Conservation (phyloP, 2,888 invertebrate species). For the Caenorhabditis imperialis region DNA sequence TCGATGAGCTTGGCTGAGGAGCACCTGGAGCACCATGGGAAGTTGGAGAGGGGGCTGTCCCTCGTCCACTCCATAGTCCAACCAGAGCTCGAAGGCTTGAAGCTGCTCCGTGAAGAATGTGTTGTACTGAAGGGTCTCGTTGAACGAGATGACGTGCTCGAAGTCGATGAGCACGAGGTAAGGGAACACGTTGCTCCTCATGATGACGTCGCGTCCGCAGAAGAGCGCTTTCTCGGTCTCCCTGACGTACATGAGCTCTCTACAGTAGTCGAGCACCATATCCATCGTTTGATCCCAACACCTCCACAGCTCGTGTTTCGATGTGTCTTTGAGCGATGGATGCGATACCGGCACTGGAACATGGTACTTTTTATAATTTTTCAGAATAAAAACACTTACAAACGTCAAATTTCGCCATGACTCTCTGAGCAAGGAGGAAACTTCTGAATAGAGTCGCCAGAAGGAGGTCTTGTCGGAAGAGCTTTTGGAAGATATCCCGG, state of each 20-base stretch:
- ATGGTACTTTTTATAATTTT: slow-evolving; percentile 4
- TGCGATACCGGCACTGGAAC: slow-evolving; percentile 82
- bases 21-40: slow-evolving; percentile 93
- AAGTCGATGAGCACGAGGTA: slow-evolving; percentile 49
- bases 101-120: slow-evolving; percentile 97
- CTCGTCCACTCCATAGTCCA: slow-evolving; percentile 85
- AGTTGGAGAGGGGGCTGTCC: slow-evolving; percentile 92
- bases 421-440: slow-evolving; percentile 94
- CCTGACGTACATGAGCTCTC: slow-evolving; percentile 44
- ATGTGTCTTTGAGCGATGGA: slow-evolving; percentile 92
- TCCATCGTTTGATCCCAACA: slow-evolving; percentile 98
- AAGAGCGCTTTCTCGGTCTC: slow-evolving; percentile 22
- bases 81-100: slow-evolving; percentile 93
- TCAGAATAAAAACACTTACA: slow-evolving; percentile 19
- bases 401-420: slow-evolving; percentile 93
- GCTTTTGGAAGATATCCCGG: slow-evolving; percentile 90
- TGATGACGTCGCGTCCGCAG: slow-evolving; percentile 47
- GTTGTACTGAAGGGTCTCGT: slow-evolving; percentile 80
- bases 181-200: slow-evolving; percentile 38
- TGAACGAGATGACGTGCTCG: slow-evolving; percentile 27
- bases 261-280: slow-evolving; percentile 86
- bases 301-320: slow-evolving; percentile 83
- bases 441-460: slow-evolving; percentile 98
- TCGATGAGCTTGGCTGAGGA: slow-evolving; percentile 84
- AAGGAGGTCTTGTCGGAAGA: slow-evolving; percentile 92